phyloP scores from a whole-genome alignment of 1,140 invertebrate species.

The Sycobia sp. region DNA sequence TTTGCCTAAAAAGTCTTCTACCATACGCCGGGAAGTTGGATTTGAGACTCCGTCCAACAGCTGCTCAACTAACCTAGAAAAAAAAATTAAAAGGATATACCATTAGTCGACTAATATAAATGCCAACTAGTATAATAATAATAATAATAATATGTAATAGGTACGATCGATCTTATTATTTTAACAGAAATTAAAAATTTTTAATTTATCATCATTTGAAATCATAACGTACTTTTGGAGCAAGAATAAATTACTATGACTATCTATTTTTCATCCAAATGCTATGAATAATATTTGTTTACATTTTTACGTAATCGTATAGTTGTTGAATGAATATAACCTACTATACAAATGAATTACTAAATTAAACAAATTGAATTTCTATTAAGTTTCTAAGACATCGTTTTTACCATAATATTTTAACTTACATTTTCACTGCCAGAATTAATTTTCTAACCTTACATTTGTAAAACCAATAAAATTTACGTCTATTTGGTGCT shows the following conservation, averaged over 20 bases:
- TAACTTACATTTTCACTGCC: background rate
- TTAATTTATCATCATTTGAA: no score
- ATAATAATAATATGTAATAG: background rate
- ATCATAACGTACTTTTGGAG: no score
- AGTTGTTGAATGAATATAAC: slow-evolving; percentile 8
- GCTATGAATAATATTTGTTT: background rate
- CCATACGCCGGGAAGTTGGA: slow-evolving; percentile 69
- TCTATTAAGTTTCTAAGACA: no score
- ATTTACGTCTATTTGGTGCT: no score
- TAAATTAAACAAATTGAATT: background rate
- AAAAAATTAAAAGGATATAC: background rate
- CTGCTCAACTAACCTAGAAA: slow-evolving; percentile 67
- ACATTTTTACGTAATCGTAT: slow-evolving; percentile 7
- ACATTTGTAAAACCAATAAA: background rate
- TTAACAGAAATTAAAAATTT: no score
- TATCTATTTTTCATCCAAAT: background rate
- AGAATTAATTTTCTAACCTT: background rate
- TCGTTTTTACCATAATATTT: background rate
- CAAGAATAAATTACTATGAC: background rate
- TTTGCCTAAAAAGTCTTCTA: slow-evolving; percentile 70
- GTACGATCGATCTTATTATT: background rate
- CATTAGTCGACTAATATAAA: background rate
- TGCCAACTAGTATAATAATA: background rate
- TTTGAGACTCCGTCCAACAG: slow-evolving; percentile 68
- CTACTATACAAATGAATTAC: slow-evolving; percentile 11